A percentile compares a stretch with the other conserved stretches of the same genome.
These are phyloP conservation scores for Alfaro cultratus DNA, from an alignment of 2,797 vertebrate species.

Conservation along the genomic window DNA sequence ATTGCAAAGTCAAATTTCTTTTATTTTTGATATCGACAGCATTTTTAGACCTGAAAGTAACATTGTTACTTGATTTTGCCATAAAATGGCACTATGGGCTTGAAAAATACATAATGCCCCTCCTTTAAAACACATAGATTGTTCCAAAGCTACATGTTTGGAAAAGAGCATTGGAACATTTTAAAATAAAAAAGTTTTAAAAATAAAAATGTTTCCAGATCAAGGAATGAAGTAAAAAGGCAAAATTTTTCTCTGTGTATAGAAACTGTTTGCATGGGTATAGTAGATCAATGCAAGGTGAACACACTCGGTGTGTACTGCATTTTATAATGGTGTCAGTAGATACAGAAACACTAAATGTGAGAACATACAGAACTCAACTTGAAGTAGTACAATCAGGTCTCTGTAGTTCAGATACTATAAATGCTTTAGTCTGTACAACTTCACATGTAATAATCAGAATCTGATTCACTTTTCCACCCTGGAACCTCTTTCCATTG, in stretches of 20 bases:
- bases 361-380: conserved; percentile 11
- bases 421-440: not conserved
- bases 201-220: not conserved
- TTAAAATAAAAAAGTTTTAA: not conserved
- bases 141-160: not conserved
- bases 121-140: no score
- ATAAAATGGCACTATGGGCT: no score
- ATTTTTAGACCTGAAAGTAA: no score
- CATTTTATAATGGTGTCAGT: conserved; percentile 9
- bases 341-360: conserved; percentile 18
- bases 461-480: conserved; percentile 27
- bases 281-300: conserved; percentile 11
- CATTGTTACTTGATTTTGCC: no score
- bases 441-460: not conserved
- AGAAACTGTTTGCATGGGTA: not conserved
- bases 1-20: no score
- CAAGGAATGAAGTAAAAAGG: not conserved
- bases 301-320: conserved; percentile 7
- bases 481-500: not conserved
- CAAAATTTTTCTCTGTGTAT: conserved; percentile 1
- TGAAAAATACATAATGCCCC: no score
- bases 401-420: not conserved
- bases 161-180: not conserved
- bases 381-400: conserved; percentile 32
- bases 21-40: no score